Evolutionary conservation across 35 echinoderm and acorn worm species (phyloP), one percentile per base, ranked within the genome.

Genomic region (Chiridota heheva): DNA sequence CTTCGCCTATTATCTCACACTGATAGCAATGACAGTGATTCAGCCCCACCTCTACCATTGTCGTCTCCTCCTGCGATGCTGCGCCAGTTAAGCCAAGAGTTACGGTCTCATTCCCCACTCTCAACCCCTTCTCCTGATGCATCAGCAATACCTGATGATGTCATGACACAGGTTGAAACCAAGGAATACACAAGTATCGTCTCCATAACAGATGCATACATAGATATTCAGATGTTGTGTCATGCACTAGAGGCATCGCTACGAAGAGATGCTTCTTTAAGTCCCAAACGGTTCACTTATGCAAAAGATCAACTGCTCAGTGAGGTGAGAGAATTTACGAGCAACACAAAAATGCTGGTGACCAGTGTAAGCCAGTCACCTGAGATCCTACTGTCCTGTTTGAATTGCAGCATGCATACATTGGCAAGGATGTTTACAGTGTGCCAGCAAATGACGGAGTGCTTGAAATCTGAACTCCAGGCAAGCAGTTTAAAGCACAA

Each of bases 311-410:
- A 20, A 1, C 34, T 98, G 32, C 33, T 91, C 72, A 35, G 63
- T 1, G 85, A 98, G 68, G 80, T 84, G 16, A 70, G 89, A 38
- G 95, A 98, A 71, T 98, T 98, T 60, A 91, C 95, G 8, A 85
- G 83, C 44, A 98, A 89, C 60, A 91, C 84, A 12, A 98, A 98
- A 76, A 74, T 92, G 81, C 72, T 98, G 20, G 95, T 98, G 57
- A 98, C 89, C 69, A 90, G 87, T 67, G 76, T 89, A 32, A 89
- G 84, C 32, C 85, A 92, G 43, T 61, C 84, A 3, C 43, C 53
- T 25, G 80, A 89, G 17, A 87, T 86, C 43, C 68, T 98, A 12
- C 66, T 74, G 8, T 45, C 58, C 1, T 44, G 83, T 47, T 58
- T 91, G 7, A 88, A 91, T 36, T 53, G 82, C 68, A 92, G 95